Evolutionary conservation across 2,113 vertebrate genomes (phyloP), one percentile per base, ranked within the genome.

Genomic region (Sylvietta virens): DNA sequence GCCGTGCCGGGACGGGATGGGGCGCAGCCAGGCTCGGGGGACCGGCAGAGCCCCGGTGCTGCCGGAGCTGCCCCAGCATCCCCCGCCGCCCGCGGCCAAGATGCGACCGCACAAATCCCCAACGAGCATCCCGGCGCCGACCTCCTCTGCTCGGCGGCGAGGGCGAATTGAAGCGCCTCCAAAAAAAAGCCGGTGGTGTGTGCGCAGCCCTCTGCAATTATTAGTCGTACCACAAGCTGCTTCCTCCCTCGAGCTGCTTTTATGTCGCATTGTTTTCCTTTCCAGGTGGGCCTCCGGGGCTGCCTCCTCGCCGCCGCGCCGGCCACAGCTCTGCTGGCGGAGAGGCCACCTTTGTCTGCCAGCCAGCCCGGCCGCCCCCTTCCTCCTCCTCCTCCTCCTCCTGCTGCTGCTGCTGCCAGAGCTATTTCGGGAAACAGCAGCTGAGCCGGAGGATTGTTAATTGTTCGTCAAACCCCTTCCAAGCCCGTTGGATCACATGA

Each of bases 341-440:
- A 94, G 97, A 88, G 94, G 94, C 94, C 96, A 97, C 97, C 96
- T 98, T 97, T 98, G 97, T 97, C 94, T 95, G 87, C 51, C 76
- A 28, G 58, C 71, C 94, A 69, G 92, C 90, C 89, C 51, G 16
- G 22, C 85, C 54, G 8, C 65, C 76, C 35, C 45, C n/a, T 15
- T 42, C 35, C 47, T 42, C 74, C 40, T 47, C 87, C 89, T 94
- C 92, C 33, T 80, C 80, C 94, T 71, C 39, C 66, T 44, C 53
- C 70, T 90, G 37, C 64, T 56, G 3, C 70, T 37, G 33, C 72
- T 18, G 58, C 92, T 67, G 85, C 88, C 96, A 89, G 90, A 94
- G 96, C 97, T 98, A 98, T 98, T 98, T 98, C 91, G 60, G 97
- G 98, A 98, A 98, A 66, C 94, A 81, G 97, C 97, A 97, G 98